Evolutionary conservation across 2,888 invertebrate genomes (phyloP), one percentile per base, ranked within the genome.

Genomic region (Scaptomyza caliginosa): DNA sequence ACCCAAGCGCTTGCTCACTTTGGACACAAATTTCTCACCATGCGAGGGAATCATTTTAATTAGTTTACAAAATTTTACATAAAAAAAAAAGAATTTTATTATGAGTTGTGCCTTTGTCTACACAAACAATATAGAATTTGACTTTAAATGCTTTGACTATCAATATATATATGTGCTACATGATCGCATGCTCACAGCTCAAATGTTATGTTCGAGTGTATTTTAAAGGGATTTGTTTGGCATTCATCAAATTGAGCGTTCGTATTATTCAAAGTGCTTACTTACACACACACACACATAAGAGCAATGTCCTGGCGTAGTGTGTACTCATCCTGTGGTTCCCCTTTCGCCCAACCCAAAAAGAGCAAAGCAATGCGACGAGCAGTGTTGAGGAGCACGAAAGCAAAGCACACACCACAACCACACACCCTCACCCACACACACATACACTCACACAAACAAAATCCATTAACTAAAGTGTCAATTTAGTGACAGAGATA

Each of bases 401-500:
- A 69, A 56, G 69, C 52, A 71, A 71, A 66, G 69, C 70, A 59
- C 70, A 59, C 55, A 62, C 58, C 85, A 52, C 65, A 70, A 74
- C 74, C 59, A 57, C 58, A 36, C 34, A 36, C 34, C 4, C 32
- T 16, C 55, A 56, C 57, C 65, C 79, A 78, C 78, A 85, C n/a
- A 36, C 36, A 17, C 10, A 46, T 56, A 62, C 58, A 68, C 79
- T 70, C 72, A 76, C 86, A 78, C 78, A 86, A 68, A 84, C 74
- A 77, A 86, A 86, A 85, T 76, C 86, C 88, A 89, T 88, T 89
- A 90, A 89, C 88, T 89, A 86, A 90, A 89, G 89, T 88, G 89
- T 90, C 88, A 90, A 89, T 90, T 90, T 90, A 89, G 88, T 89
- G 90, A 89, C 89, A 89, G 78, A 88, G 89, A 88, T 88, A 89